Evolutionary conservation across 2,888 invertebrate genomes (phyloP).

Genomic region (Cheilosia grossa): DNA sequence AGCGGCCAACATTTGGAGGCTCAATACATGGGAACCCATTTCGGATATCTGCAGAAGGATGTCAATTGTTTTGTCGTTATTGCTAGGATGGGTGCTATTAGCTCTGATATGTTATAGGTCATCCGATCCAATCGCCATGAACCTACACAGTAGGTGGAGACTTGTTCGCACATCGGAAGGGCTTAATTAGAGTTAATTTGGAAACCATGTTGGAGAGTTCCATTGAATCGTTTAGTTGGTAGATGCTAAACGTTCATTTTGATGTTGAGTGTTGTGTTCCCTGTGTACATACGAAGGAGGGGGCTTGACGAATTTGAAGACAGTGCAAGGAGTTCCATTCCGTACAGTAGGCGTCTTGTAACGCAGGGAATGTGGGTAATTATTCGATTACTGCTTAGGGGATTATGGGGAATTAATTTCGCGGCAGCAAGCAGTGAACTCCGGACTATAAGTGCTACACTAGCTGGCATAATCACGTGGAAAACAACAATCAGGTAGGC

Average conservation of each 20-base stretch:
- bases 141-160: background rate
- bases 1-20: constrained; percentile 71
- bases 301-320: background rate
- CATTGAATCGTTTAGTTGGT: constrained; percentile 76
- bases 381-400: constrained; percentile 18
- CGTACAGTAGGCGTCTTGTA: background rate
- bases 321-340: background rate
- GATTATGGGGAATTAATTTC: constrained; percentile 20
- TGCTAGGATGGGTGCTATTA: constrained; percentile 62
- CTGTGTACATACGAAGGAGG: background rate
- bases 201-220: constrained; percentile 77
- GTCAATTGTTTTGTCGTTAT: constrained; percentile 44
- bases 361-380: constrained; percentile 16
- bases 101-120: constrained; percentile 76
- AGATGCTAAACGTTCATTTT: constrained; percentile 28
- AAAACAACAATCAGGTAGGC: too few species aligned
- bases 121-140: constrained; percentile 57
- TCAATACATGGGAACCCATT: constrained; percentile 76
- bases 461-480: background rate
- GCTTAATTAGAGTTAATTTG: constrained; percentile 73
- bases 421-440: background rate
- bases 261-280: background rate
- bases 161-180: constrained; percentile 52
- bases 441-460: background rate
- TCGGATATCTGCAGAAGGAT: constrained; percentile 74